Evolutionary conservation across 2,888 invertebrate species (phyloP).

Genomic region (Bedellia somnulentella): DNA sequence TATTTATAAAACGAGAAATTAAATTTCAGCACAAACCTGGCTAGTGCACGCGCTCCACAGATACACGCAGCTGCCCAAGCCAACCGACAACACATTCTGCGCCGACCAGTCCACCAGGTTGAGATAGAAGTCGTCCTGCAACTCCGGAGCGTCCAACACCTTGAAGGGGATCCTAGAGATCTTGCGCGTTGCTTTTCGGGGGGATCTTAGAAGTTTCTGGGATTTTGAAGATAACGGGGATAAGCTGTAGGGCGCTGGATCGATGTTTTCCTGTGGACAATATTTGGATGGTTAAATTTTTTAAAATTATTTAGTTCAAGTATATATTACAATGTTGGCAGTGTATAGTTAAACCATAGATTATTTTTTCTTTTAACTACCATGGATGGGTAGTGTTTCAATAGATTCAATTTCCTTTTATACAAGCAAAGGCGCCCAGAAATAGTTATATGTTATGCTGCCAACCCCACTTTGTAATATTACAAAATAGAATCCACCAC

Average conservation of each 20-base stretch:
- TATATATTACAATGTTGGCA: too few species aligned
- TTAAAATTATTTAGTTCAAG: too few species aligned
- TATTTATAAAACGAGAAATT: too few species aligned
- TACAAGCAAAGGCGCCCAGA: too few species aligned
- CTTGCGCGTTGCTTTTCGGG: constrained; percentile 96
- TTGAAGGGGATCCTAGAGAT: constrained; percentile 99
- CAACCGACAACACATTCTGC: constrained; percentile 97
- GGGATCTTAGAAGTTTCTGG: constrained; percentile 90
- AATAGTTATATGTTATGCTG: too few species aligned
- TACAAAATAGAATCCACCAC: too few species aligned
- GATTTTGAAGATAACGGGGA: constrained; percentile 96
- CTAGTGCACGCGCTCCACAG: constrained; percentile 99
- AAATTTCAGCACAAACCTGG: constrained; percentile 74
- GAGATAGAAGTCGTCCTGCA: constrained; percentile 98
- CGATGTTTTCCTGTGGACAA: constrained; percentile 72
- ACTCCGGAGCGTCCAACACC: constrained; percentile 91
- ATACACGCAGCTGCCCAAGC: constrained; percentile 96
- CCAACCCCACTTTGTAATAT: too few species aligned
- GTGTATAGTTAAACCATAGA: too few species aligned
- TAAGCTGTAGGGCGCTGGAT: constrained; percentile 87
- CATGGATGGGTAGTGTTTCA: too few species aligned
- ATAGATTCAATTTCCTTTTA: too few species aligned
- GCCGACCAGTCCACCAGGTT: constrained; percentile 99
- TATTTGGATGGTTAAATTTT: too few species aligned
- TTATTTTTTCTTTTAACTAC: too few species aligned